Base-by-base conservation (phyloP, 2,113 vertebrate genomes). In the Rhombomys opimus region DNA sequence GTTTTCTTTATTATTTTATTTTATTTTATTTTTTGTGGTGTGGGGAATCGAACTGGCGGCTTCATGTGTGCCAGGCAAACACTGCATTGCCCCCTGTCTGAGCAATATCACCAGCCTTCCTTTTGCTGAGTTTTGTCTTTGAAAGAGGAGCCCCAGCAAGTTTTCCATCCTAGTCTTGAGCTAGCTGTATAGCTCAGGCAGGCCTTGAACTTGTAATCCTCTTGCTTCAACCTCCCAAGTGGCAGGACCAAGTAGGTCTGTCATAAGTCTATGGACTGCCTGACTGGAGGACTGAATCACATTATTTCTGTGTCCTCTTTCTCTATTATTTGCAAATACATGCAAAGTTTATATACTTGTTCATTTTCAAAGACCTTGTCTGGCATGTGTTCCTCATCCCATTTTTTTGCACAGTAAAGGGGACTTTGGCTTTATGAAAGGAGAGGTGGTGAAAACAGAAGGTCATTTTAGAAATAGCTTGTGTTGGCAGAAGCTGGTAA, bases 341-440 rank as follows among this genome's bases (percentile, higher is more conserved):
- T 65, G 63, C 7, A 41, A 46, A 94, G 87, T 15, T 17, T 38
- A 15, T 81, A 75, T 65, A 73, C 77, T 72, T 94, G 50, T 73
- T 96, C 63, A 10, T 57, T n/a, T 75, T 80, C 76, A 91, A 95
- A 72, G 88, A 76, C 12, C 57, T 89, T 77, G 78, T 92, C 46
- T 86, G n/a, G 38, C 67, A 11, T 67, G 54, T 54, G 30, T 70
- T 54, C 68, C 90, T 81, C 23, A 11, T 73, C 54, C 18, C 27
- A 27, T n/a, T 89, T 92, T 91, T n/a, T n/a, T n/a, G n/a, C n/a
- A n/a, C n/a, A n/a, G n/a, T n/a, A n/a, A n/a, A n/a, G n/a, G n/a
- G n/a, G n/a, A n/a, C n/a, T n/a, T n/a, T n/a, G n/a, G n/a, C n/a
- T n/a, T 92, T 87, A 87, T 65, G 68, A 89, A 90, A 75, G 65